phyloP scores from a whole-genome alignment of 1,140 invertebrate genomes.

The Pomacea maculata region DNA sequence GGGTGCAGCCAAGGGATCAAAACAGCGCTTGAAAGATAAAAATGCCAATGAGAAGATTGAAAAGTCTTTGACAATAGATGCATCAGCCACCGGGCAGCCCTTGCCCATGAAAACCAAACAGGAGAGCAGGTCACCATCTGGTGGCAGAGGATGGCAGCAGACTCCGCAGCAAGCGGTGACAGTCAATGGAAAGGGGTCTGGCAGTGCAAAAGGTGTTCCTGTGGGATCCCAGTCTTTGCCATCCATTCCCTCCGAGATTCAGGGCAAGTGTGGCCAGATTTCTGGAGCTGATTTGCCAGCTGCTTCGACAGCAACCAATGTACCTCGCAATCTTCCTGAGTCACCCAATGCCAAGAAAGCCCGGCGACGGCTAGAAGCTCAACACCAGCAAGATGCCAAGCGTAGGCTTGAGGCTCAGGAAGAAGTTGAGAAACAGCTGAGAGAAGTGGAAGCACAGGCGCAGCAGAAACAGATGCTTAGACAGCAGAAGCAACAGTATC shows the following conservation, averaged over 20 bases:
- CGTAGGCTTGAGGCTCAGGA: slow-evolving; percentile 13
- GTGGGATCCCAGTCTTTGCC: no score
- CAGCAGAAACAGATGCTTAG: slow-evolving; percentile 40
- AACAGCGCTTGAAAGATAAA: slow-evolving; percentile 19
- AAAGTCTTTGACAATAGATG: not conserved
- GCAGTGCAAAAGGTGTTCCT: no score
- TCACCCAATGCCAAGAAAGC: slow-evolving; percentile 21
- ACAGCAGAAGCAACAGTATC: slow-evolving; percentile 1
- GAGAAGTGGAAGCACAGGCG: slow-evolving; percentile 33
- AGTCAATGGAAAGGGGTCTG: no score
- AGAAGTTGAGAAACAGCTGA: slow-evolving; percentile 24
- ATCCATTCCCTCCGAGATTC: no score
- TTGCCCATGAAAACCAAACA: no score
- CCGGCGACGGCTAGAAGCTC: slow-evolving; percentile 4
- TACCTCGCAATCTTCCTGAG: not conserved
- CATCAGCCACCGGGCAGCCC: no score
- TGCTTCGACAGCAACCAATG: not conserved
- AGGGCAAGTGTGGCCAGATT: no score
- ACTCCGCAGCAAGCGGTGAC: no score
- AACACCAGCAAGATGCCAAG: not conserved
- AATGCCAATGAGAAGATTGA: slow-evolving; percentile 10
- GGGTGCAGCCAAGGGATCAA: not conserved
- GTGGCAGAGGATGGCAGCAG: no score
- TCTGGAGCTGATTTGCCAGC: no score
- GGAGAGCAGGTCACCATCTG: no score